A percentile compares a stretch with the other conserved stretches of the same genome.
These are phyloP conservation scores for Drosophila nr. perissopoda DNA, from an alignment of 2,888 invertebrate genomes.

Conservation along the genomic window DNA sequence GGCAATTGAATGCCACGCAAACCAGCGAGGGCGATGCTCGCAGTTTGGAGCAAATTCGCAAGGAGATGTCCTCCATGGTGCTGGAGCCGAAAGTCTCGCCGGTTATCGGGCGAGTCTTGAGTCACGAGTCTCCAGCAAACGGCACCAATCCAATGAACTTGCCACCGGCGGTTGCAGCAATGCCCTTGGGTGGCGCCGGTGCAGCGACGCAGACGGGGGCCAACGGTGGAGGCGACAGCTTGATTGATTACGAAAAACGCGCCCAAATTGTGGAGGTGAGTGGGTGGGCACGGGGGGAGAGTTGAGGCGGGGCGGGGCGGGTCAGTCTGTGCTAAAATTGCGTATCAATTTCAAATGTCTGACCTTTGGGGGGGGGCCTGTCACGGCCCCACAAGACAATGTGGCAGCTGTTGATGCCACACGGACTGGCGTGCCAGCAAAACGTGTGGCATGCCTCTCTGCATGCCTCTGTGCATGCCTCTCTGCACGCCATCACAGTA, in stretches of 20 bases:
- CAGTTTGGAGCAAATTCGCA: conserved; percentile 53
- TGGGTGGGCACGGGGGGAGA: conserved; percentile 8
- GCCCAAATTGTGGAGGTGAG: conserved; percentile 84
- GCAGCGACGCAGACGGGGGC: conserved; percentile 16
- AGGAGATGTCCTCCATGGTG: conserved; percentile 52
- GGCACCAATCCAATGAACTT: conserved; percentile 2
- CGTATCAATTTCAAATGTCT: conserved; percentile 59
- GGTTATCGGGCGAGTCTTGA: conserved; percentile 51
- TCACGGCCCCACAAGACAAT: conserved; percentile 22
- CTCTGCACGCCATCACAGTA: background rate
- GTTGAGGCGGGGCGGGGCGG: background rate
- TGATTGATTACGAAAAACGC: conserved; percentile 84
- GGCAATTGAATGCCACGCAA: conserved; percentile 29
- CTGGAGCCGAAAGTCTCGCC: conserved; percentile 47
- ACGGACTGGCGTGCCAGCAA: conserved; percentile 17
- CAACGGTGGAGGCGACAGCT: conserved; percentile 26
- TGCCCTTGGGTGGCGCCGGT: conserved; percentile 48
- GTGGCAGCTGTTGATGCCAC: conserved; percentile 52
- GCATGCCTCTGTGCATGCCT: background rate
- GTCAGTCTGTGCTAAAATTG: conserved; percentile 17
- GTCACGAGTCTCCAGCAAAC: conserved; percentile 24
- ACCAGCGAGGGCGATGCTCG: conserved; percentile 43
- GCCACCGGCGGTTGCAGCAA: conserved; percentile 3
- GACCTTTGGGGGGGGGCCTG: conserved; percentile 46
- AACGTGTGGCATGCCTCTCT: conserved; percentile 6